Percentiles rank a stretch among this genome's conserved stretches.
phyloP scores from a whole-genome alignment of 1,140 invertebrate species.

The Linepithema humile region DNA sequence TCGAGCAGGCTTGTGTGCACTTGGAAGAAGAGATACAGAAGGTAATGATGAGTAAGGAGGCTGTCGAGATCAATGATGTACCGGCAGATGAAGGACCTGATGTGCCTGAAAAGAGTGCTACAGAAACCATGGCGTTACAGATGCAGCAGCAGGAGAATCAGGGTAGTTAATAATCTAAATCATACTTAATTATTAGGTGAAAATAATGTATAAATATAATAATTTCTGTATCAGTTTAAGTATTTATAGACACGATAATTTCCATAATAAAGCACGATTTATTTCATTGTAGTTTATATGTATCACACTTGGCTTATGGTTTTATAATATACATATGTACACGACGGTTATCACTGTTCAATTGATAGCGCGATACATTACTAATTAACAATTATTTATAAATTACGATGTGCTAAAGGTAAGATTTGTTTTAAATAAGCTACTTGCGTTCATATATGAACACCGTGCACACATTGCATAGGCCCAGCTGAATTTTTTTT shows the following conservation, averaged over 20 bases:
- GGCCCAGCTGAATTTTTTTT: conserved; percentile 56
- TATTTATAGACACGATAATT: not conserved
- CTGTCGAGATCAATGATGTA: conserved; percentile 75
- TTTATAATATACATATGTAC: conserved; percentile 79
- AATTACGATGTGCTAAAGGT: conserved; percentile 63
- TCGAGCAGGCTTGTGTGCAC: conserved; percentile 89
- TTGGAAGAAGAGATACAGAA: conserved; percentile 84
- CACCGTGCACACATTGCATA: conserved; percentile 56
- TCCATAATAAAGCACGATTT: conserved; percentile 75
- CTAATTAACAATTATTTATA: conserved; percentile 71
- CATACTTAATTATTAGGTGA: not conserved
- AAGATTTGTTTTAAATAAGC: conserved; percentile 64
- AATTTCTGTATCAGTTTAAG: not conserved
- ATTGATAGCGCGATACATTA: conserved; percentile 63
- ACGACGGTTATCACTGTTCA: conserved; percentile 67
- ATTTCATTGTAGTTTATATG: conserved; percentile 74
- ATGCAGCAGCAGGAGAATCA: conserved; percentile 69
- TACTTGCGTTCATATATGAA: conserved; percentile 51
- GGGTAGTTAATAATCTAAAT: conserved; percentile 31
- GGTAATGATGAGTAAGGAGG: conserved; percentile 68
- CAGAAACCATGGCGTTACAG: conserved; percentile 77
- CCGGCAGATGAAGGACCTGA: conserved; percentile 76
- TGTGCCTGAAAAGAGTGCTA: conserved; percentile 76
- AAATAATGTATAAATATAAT: conserved; percentile 16
- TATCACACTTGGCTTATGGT: conserved; percentile 75